These are phyloP conservation scores for Hestina assimilis DNA, from an alignment of 1,140 invertebrate species.

Conservation along the genomic window DNA sequence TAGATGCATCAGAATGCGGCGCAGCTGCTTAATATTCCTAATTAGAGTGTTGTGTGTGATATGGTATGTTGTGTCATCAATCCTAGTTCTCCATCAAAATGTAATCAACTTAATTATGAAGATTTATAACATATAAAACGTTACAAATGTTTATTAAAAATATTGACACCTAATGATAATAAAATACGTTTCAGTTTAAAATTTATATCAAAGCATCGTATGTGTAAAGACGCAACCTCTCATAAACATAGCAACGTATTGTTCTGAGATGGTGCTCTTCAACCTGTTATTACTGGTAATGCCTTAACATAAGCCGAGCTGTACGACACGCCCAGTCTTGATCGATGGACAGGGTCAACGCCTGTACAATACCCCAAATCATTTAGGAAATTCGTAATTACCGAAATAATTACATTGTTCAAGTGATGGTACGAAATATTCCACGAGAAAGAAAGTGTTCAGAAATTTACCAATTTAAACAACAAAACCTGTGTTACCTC, in stretches of 20 bases:
- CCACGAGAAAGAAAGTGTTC: not conserved
- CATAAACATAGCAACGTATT: conserved; percentile 43
- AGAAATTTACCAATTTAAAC: too few species aligned
- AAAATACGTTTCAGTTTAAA: conserved; percentile 19
- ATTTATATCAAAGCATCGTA: conserved; percentile 12
- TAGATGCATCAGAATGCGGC: conserved; percentile 51
- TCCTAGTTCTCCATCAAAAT: conserved; percentile 1
- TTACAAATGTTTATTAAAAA: not conserved
- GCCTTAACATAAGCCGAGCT: conserved; percentile 44
- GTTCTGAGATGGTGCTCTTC: conserved; percentile 39
- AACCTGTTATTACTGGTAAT: conserved; percentile 60
- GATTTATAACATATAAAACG: not conserved
- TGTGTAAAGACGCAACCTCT: conserved; percentile 23
- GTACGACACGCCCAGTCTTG: conserved; percentile 43
- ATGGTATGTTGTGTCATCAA: conserved; percentile 33
- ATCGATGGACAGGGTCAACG: conserved; percentile 52
- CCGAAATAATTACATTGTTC: conserved; percentile 1
- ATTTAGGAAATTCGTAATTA: conserved; percentile 30
- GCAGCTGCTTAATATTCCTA: conserved; percentile 53
- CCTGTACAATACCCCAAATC: conserved; percentile 38
- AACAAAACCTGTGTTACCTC: too few species aligned
- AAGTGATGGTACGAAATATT: not conserved
- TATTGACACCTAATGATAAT: not conserved
- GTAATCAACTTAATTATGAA: not conserved
- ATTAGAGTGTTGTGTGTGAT: conserved; percentile 43